Evolutionary conservation across 2,888 invertebrate species (phyloP), one percentile per base, ranked within the genome.

Genomic region (Scelioninae gen. 1): DNA sequence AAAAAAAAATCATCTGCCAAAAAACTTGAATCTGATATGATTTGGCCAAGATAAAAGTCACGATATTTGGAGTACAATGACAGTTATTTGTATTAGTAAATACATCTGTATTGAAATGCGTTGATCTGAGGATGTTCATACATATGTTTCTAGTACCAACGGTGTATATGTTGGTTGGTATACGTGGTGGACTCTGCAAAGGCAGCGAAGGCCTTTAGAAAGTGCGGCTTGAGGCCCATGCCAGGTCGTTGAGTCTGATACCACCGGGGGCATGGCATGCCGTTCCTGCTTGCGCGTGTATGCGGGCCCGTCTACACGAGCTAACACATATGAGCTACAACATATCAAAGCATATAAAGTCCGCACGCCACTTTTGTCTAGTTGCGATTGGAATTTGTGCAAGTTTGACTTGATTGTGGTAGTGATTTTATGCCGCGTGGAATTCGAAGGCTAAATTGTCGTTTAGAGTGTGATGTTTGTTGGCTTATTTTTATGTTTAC

Each of bases 151-250:
- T n/a, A n/a, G n/a, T n/a, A n/a, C n/a, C n/a, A n/a, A n/a, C n/a
- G n/a, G n/a, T n/a, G n/a, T n/a, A n/a, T n/a, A n/a, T n/a, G n/a
- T n/a, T n/a, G n/a, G n/a, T n/a, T n/a, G n/a, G n/a, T n/a, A n/a
- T n/a, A n/a, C n/a, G n/a, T n/a, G n/a, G n/a, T n/a, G n/a, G n/a
- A n/a, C 8, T 34, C 83, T 79, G 87, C 87, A 86, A 88, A 88
- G 86, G 85, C 87, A 85, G 84, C 89, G 90, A 90, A 90, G 90
- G 90, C 88, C 88, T 91, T 90, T 91, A 91, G 91, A 91, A 91
- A 91, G 90, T 91, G 87, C 87, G 86, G 86, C 88, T 86, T 84
- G 85, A 81, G 85, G 84, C 85, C 85, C 85, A 87, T 86, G 86
- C 81, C 88, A 87, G 88, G 87, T 88, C 88, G 88, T 89, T 88